Conservation (phyloP, 1,140 invertebrate genomes). For the Sinella curviseta region DNA sequence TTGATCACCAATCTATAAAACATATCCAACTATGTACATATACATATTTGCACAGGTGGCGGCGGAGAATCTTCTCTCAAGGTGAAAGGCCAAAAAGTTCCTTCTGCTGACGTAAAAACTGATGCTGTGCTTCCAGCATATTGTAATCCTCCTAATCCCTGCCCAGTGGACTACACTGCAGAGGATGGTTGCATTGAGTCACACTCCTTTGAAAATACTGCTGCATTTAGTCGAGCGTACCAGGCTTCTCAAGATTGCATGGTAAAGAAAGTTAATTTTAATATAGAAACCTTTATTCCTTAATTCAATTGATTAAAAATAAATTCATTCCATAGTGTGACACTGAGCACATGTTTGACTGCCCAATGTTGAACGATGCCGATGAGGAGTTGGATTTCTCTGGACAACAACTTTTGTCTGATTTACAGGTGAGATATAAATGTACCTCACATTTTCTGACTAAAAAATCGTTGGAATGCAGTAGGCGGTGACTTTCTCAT, state of each 20-base stretch:
- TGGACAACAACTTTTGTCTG: slow-evolving; percentile 46
- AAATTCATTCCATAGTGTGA: slow-evolving; percentile 68
- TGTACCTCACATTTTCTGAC: slow-evolving; percentile 46
- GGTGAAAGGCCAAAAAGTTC: slow-evolving; percentile 53
- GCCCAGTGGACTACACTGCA: slow-evolving; percentile 78
- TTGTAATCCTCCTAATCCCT: slow-evolving; percentile 96
- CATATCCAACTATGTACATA: background rate
- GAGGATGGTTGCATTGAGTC: slow-evolving; percentile 81
- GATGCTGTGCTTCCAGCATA: slow-evolving; percentile 93
- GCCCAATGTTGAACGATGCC: slow-evolving; percentile 58
- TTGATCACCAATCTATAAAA: slow-evolving; percentile 4
- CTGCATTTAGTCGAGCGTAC: slow-evolving; percentile 90
- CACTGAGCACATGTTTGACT: slow-evolving; percentile 97
- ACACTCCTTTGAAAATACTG: slow-evolving; percentile 87
- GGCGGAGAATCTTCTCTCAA: slow-evolving; percentile 11
- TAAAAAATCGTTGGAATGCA: slow-evolving; percentile 51
- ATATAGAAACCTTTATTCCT: too few species aligned
- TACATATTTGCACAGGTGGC: slow-evolving; percentile 1
- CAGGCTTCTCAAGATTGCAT: slow-evolving; percentile 92
- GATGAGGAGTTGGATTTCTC: slow-evolving; percentile 41
- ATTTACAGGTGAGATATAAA: slow-evolving; percentile 45
- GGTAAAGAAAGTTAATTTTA: slow-evolving; percentile 49
- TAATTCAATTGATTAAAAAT: background rate
- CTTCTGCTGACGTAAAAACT: slow-evolving; percentile 74
- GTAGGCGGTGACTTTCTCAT: slow-evolving; percentile 47